Evolutionary conservation across 2,113 vertebrate genomes (phyloP), one percentile per base, ranked within the genome.

Genomic region (Poeciliopsis retropinna): DNA sequence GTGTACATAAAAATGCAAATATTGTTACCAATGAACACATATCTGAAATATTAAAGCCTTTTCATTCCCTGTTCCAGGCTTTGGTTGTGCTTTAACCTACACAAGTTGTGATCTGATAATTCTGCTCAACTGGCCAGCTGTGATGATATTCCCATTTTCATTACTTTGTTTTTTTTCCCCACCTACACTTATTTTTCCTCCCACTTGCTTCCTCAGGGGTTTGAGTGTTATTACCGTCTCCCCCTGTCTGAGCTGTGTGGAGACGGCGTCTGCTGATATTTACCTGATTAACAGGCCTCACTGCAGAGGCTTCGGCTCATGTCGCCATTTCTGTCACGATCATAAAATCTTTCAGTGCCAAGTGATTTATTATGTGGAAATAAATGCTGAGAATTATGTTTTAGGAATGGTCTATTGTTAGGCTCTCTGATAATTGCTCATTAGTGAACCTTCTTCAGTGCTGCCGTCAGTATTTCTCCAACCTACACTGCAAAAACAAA

Each of bases 71-170:
- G 67, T 84, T 84, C 73, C 80, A 85, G 73, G 81, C 31, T 67
- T 60, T 2, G 31, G 6, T 13, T n/a, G 54, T 30, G 66, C 61
- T 78, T 31, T 81, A 88, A 82, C 71, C 76, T 79, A 75, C 82
- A 77, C 32, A 75, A 83, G 67, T 61, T 71, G 73, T 75, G 84
- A 51, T 84, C 69, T 71, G 44, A 82, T 85, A 34, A 84, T 87
- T 81, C 71, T 64, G 75, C 75, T 22, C 6, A 69, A 84, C 81
- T 75, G 80, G 71, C 86, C 89, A 89, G 86, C 87, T 89, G 87
- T 82, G 87, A 82, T 84, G 90, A 44, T 85, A 69, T 82, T 90
- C 87, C 87, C 89, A 82, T 86, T 89, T 88, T 88, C 85, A 91
- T 92, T 90, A 90, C 71, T 73, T 62, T 29, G 79, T 73, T 64